phyloP scores from a whole-genome alignment of 2,113 vertebrate genomes.

The Columba janthina region DNA sequence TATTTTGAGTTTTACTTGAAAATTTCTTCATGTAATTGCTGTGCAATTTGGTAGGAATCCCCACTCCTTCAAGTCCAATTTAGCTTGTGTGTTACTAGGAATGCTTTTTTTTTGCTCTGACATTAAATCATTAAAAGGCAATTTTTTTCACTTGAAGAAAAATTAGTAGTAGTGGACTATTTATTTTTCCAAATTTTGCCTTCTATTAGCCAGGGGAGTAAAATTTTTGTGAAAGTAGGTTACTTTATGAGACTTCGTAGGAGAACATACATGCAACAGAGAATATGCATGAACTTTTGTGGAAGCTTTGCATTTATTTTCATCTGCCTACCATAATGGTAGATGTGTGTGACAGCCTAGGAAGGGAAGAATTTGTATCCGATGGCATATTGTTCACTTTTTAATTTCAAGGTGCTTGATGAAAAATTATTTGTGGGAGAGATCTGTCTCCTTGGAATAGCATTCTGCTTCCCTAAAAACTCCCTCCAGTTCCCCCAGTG shows the following conservation, averaged over 20 bases:
- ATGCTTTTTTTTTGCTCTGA: not conserved
- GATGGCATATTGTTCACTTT: not conserved
- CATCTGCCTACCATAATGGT: not conserved
- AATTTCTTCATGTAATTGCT: not conserved
- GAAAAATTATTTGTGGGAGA: not conserved
- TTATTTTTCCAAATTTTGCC: not conserved
- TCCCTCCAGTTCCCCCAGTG: not conserved
- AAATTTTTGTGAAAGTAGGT: not conserved
- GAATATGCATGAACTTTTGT: not conserved
- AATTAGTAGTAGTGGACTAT: not conserved
- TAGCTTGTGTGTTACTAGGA: not conserved
- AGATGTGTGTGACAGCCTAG: not conserved
- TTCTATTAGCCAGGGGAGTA: not conserved
- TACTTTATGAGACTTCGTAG: not conserved
- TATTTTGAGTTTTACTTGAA: not conserved
- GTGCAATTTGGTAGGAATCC: not conserved
- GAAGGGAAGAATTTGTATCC: not conserved
- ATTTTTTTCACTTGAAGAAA: not conserved
- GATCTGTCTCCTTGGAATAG: not conserved
- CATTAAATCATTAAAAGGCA: not conserved
- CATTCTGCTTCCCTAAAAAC: not conserved
- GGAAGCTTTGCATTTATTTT: not conserved
- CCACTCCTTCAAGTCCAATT: not conserved
- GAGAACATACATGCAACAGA: not conserved
- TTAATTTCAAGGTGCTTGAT: not conserved